Evolutionary conservation across 1,140 invertebrate genomes (phyloP), one percentile per base, ranked within the genome.

Genomic region (Drosophila nikananu): DNA sequence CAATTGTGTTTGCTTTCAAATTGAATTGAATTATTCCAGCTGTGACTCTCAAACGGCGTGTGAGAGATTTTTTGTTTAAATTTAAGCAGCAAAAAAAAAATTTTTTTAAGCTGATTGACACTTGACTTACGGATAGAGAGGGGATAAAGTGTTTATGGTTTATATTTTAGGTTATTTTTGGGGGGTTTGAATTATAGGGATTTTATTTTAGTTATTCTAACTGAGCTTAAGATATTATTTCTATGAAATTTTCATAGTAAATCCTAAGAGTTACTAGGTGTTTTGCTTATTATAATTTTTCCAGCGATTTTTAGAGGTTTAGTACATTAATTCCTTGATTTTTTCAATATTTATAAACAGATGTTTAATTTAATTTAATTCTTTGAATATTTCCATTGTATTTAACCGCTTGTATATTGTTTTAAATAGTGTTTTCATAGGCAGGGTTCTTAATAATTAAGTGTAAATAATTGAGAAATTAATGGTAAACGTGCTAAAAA

Each of bases 1-100:
- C n/a, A n/a, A n/a, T n/a, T n/a, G n/a, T n/a, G n/a, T n/a, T 70
- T 67, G 62, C 62, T 6, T 8, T 12, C 52, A 42, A 71, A 71
- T 68, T 48, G 49, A 55, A 55, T 68, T 48, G 49, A 68, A 71
- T 68, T 71, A 68, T 48, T 55, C 49, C 49, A 52, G 61, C 61
- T 42, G 61, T 68, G 44, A 6, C 48, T 67, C 62, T 44, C 19
- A 44, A 64, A 67, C 51, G 32, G 37, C 19, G 5, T 37, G 59
- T 25, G 42, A 17, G 42, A 17, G n/a, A 30, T 39, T 46, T 60
- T 12, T 8, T 59, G 8, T 30, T 42, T 42, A 5, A 17, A 32
- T 64, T 57, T 27, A 13, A 55, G 21, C n/a, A 5, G 41, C 8
- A 23, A 19, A 60, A 17, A n/a, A n/a, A n/a, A n/a, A n/a, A n/a